These are phyloP conservation scores for Orius insidiosus DNA, from an alignment of 1,140 invertebrate species.

Conservation along the genomic window DNA sequence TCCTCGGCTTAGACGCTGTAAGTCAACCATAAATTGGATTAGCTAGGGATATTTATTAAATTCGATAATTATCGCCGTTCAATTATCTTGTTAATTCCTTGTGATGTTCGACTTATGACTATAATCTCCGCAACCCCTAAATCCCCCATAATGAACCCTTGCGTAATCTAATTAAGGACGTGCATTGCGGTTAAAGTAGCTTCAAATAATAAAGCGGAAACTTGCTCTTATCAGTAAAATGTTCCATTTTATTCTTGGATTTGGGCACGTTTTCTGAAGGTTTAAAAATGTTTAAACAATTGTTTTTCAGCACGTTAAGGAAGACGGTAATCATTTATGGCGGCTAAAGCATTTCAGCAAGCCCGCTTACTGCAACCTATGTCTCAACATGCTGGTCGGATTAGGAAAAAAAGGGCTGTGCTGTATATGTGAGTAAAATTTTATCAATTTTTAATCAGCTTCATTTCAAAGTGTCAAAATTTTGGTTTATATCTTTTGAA, in stretches of 20 bases:
- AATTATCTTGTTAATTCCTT: background rate
- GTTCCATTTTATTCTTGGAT: too few species aligned
- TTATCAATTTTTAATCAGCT: too few species aligned
- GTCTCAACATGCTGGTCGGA: constrained; percentile 87
- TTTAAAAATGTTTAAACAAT: too few species aligned
- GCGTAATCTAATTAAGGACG: too few species aligned
- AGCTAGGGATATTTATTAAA: background rate
- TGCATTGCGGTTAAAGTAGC: too few species aligned
- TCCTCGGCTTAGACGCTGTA: constrained; percentile 63
- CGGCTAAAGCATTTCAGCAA: constrained; percentile 86
- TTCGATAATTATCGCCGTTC: background rate
- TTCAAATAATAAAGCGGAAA: too few species aligned
- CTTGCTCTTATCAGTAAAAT: too few species aligned
- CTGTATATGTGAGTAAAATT: constrained; percentile 62
- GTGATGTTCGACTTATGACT: background rate
- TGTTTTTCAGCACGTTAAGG: constrained; percentile 66
- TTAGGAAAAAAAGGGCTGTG: constrained; percentile 90
- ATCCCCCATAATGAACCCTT: too few species aligned
- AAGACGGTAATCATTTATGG: constrained; percentile 95
- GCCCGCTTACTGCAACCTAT: constrained; percentile 91
- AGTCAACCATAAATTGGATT: constrained; percentile 16
- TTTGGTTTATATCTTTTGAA: too few species aligned
- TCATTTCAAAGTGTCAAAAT: too few species aligned
- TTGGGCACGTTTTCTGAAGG: too few species aligned
- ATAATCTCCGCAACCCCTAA: too few species aligned